Base-by-base conservation (phyloP, 1,140 invertebrate genomes). In the Pseudomyrmex dendroicus region DNA sequence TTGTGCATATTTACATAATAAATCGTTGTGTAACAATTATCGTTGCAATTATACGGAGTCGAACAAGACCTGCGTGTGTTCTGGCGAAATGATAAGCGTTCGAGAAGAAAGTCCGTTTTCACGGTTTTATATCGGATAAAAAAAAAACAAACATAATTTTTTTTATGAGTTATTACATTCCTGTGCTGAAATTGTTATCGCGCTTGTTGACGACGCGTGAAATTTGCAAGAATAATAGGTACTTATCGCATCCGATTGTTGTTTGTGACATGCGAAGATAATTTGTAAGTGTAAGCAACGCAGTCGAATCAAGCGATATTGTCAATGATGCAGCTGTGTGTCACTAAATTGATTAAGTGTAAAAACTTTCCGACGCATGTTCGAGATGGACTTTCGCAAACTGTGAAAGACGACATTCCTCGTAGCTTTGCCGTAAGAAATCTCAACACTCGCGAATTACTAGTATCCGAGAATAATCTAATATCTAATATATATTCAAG, bases 171-270 rank as follows among this genome's bases (percentile, higher is more conserved):
- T n/a, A 48, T 10, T 1, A 20, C 15, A 50, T 35, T 35, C 5
- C 5, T 46, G 46, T 59, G 59, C 44, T 66, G 44, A 70, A 80
- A 80, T 80, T 44, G n/a, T 80, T 80, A 70, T 70, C 66, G 66
- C 44, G 17, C 54, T 74, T 15, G 20, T 15, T 70, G 54, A 70
- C 57, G 66, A 80, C 66, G 76, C 76, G 70, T 57, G 52, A 80
- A 15, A 80, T 80, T 61, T 52, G 20, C 22, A 50, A n/a, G 44
- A 44, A 59, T 50, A 59, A 12, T 61, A 20, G 20, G 20, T 20
- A 80, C 20, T 70, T 61, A 80, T 80, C 56, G n/a, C n/a, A 25
- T 48, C 8, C 44, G 20, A 72, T 59, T 54, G 44, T 17, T n/a
- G 44, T 25, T n/a, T 59, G 20, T 59, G 54, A 61, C 46, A 15